Evolutionary conservation across 2,113 vertebrate genomes (phyloP).

Genomic region (Saiga tatarica): DNA sequence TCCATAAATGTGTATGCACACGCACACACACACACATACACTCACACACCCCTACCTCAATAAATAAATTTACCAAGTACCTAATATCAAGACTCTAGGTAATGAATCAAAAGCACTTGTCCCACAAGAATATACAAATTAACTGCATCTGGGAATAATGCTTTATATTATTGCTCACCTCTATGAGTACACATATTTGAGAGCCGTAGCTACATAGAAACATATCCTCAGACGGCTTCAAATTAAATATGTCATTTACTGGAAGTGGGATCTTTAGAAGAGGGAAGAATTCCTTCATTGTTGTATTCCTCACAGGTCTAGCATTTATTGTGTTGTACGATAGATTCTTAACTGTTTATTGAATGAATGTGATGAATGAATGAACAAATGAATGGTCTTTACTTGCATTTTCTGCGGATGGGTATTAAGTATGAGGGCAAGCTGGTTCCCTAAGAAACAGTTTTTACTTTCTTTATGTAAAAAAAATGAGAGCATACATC

Average conservation of each 20-base stretch:
- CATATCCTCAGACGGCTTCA: background rate
- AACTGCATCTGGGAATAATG: background rate
- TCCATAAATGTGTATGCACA: rapidly evolving
- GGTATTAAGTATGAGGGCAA: background rate
- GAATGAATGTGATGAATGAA: background rate
- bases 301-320: background rate
- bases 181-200: background rate
- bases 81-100: background rate
- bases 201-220: background rate
- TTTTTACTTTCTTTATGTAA: background rate
- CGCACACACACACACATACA: rapidly evolving
- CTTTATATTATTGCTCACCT: background rate
- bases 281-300: background rate
- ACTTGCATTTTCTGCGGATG: background rate
- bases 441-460: background rate
- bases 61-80: background rate
- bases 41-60: background rate
- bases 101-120: constrained; percentile 5
- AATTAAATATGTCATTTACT: background rate
- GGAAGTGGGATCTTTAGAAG: background rate
- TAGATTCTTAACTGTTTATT: background rate
- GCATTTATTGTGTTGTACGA: background rate
- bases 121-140: background rate
- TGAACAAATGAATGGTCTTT: background rate
- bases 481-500: background rate